phyloP scores from a whole-genome alignment of 2,797 vertebrate genomes.

The Micromesistius poutassou region DNA sequence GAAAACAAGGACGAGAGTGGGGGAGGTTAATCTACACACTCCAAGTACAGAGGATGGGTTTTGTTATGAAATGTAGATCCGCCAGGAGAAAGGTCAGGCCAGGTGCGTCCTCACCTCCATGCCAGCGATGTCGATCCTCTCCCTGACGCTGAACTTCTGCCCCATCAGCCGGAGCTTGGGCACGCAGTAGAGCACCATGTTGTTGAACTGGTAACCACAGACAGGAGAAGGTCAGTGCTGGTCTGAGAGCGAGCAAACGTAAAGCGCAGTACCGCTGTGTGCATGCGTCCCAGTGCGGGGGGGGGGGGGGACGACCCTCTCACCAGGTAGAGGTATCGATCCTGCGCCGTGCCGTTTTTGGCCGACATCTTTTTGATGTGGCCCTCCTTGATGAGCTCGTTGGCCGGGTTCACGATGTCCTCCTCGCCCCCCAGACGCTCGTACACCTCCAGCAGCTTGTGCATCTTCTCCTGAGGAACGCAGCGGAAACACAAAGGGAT shows the following conservation, averaged over 20 bases:
- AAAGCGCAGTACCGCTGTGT: background rate
- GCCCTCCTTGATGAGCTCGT: conserved; percentile 96
- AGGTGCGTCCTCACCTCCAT: conserved; percentile 79
- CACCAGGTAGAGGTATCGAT: conserved; percentile 94
- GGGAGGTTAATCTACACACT: background rate
- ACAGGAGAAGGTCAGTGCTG: conserved; percentile 12
- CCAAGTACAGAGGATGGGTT: background rate
- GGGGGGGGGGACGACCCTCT: conserved; percentile 56
- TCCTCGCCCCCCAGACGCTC: conserved; percentile 93
- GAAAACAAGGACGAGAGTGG: background rate
- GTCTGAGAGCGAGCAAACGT: background rate
- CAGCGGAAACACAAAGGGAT: background rate
- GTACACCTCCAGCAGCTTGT: conserved; percentile 93
- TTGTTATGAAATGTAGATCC: background rate
- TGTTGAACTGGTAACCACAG: conserved; percentile 83
- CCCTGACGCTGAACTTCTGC: conserved; percentile 95
- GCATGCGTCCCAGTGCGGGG: background rate
- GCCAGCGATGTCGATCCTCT: conserved; percentile 92
- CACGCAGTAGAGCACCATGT: conserved; percentile 96
- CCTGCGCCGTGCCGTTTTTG: conserved; percentile 92
- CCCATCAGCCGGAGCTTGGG: conserved; percentile 93
- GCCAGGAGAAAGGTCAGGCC: background rate
- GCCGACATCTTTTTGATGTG: conserved; percentile 96
- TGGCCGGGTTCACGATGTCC: conserved; percentile 96
- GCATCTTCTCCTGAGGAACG: conserved; percentile 89